Percentiles rank a stretch among this genome's conserved stretches.
Conservation (phyloP, 2,113 vertebrate genomes). For the Muntiacus reevesi region DNA sequence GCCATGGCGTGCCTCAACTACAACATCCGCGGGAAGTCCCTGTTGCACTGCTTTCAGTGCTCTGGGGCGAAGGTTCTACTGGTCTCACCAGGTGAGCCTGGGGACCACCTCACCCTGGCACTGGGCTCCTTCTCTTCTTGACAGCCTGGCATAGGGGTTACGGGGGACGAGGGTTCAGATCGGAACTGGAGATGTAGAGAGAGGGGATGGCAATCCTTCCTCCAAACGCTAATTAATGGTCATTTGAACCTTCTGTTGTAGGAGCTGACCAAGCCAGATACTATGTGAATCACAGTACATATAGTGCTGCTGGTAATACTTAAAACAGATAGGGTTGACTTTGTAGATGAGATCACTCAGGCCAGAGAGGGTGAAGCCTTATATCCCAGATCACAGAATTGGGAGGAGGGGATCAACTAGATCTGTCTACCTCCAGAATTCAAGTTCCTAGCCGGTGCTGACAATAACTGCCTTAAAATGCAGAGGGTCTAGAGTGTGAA, state of each 20-base stretch:
- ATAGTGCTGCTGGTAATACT: background rate
- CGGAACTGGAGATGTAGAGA: background rate
- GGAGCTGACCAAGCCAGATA: background rate
- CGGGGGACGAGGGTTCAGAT: background rate
- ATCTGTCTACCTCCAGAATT: background rate
- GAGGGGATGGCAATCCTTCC: background rate
- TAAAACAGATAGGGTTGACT: background rate
- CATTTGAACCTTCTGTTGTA: background rate
- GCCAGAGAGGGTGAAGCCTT: background rate
- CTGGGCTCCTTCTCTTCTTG: background rate
- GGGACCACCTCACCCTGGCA: background rate
- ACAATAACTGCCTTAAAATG: background rate
- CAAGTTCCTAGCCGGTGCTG: background rate
- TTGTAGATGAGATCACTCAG: background rate
- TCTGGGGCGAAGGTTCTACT: conserved; percentile 84
- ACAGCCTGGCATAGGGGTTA: background rate
- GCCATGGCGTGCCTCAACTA: conserved; percentile 86
- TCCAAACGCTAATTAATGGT: background rate
- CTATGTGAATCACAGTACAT: background rate
- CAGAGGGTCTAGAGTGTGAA: background rate
- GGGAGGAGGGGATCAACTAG: background rate
- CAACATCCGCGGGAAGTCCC: conserved; percentile 83
- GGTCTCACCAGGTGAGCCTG: conserved; percentile 82
- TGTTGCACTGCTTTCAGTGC: conserved; percentile 86
- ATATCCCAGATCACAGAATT: background rate